Evolutionary conservation across 2,888 invertebrate species (phyloP).

Genomic region (Tipula vernalis): DNA sequence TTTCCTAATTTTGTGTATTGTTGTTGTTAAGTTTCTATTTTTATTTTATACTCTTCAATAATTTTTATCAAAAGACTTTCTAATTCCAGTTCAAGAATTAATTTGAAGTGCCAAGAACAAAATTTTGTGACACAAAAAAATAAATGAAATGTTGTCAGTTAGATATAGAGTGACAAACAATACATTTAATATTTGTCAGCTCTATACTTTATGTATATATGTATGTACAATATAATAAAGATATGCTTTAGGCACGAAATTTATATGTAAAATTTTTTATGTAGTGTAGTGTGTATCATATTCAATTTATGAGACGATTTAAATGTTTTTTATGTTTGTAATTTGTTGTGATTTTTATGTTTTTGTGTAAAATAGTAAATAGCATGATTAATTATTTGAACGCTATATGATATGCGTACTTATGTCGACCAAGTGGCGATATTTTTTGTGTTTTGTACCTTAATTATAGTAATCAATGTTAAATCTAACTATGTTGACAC

Average conservation of each 20-base stretch:
- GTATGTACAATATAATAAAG: neutral
- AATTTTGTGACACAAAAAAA: neutral
- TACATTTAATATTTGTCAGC: neutral
- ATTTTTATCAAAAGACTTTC: neutral
- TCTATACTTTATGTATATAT: neutral
- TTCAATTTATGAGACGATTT: neutral
- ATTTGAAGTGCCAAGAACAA: neutral
- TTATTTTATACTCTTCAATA: neutral
- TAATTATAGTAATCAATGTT: neutral
- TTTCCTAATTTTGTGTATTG: neutral
- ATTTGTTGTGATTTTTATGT: neutral
- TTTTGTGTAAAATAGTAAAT: neutral
- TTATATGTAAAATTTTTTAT: neutral
- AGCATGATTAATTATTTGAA: neutral
- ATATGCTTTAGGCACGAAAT: neutral
- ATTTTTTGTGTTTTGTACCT: neutral
- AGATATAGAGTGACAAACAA: neutral
- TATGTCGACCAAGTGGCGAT: neutral
- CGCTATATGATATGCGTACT: neutral
- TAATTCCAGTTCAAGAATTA: neutral
- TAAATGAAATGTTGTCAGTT: neutral
- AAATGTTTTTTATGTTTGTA: neutral
- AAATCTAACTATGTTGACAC: no score
- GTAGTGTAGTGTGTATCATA: neutral
- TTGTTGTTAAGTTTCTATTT: neutral